Conservation (phyloP, 37 sponge, comb jelly and placozoan species). For the Spongilla lacustris region DNA sequence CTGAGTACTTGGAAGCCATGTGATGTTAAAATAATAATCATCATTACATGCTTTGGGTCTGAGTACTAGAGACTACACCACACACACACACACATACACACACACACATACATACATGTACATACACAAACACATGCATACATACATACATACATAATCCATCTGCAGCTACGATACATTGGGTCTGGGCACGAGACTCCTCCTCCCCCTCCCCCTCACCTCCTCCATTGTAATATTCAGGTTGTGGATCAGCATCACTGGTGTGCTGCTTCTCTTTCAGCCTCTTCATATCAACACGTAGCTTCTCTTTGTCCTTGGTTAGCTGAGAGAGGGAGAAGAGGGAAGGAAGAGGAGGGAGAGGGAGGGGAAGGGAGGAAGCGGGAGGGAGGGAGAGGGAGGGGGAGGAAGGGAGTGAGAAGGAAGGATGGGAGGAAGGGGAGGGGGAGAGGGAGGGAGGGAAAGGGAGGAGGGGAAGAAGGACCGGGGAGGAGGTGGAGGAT, state of each 20-base stretch:
- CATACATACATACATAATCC: constrained; percentile 27
- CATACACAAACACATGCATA: constrained; percentile 28
- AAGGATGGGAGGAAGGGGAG: constrained; percentile 33
- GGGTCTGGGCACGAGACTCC: too few species aligned
- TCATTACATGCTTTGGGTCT: too few species aligned
- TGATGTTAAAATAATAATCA: too few species aligned
- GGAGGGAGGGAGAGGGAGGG: constrained; percentile 3
- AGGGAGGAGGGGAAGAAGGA: constrained; percentile 17
- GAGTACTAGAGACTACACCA: too few species aligned
- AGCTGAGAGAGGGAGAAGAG: not conserved
- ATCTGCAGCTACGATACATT: too few species aligned
- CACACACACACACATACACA: not conserved
- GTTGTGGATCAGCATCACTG: too few species aligned
- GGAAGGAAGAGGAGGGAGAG: not conserved
- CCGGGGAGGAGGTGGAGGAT: not conserved
- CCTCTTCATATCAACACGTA: constrained; percentile 15
- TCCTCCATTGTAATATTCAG: too few species aligned
- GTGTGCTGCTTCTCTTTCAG: not conserved
- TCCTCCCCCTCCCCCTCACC: too few species aligned
- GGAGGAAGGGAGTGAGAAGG: constrained; percentile 1
- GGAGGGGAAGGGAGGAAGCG: not conserved
- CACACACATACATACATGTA: not conserved
- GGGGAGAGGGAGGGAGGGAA: constrained; percentile 31
- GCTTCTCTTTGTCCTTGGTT: constrained; percentile 26
- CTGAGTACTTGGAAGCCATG: too few species aligned